Evolutionary conservation across 2,888 invertebrate species (phyloP).

Genomic region (Erannis defoliaria): DNA sequence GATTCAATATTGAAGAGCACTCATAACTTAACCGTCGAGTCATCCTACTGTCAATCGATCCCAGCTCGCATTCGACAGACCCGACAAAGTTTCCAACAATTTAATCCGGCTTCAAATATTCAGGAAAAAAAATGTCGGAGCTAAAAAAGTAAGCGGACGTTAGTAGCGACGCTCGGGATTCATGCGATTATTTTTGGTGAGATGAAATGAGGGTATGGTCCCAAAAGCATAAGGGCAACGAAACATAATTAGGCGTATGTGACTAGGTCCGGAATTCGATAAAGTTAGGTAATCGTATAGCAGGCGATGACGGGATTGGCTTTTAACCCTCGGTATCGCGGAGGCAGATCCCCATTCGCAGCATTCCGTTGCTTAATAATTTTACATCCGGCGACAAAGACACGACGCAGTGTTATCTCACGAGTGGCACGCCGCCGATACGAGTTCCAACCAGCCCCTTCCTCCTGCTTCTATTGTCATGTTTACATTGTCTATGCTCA

Average conservation of each 20-base stretch:
- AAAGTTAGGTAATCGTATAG: constrained; percentile 59
- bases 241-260: constrained; percentile 52
- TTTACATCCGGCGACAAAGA: constrained; percentile 82
- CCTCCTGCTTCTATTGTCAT: constrained; percentile 79
- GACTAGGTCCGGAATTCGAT: constrained; percentile 55
- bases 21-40: constrained; percentile 54
- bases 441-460: constrained; percentile 72
- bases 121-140: constrained; percentile 65
- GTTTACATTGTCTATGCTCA: constrained; percentile 85
- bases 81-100: constrained; percentile 75
- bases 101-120: constrained; percentile 75
- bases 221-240: constrained; percentile 26
- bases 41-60: constrained; percentile 67
- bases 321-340: constrained; percentile 65
- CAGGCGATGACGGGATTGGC: constrained; percentile 55
- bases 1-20: constrained; percentile 57
- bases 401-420: constrained; percentile 78
- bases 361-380: constrained; percentile 80
- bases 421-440: constrained; percentile 81
- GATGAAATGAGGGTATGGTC: constrained; percentile 26
- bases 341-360: constrained; percentile 66
- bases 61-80: constrained; percentile 63
- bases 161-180: constrained; percentile 31
- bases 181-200: constrained; percentile 37
- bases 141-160: constrained; percentile 53